These are phyloP conservation scores for Coregonus suidteri DNA, from an alignment of 2,797 vertebrate species.

Conservation along the genomic window DNA sequence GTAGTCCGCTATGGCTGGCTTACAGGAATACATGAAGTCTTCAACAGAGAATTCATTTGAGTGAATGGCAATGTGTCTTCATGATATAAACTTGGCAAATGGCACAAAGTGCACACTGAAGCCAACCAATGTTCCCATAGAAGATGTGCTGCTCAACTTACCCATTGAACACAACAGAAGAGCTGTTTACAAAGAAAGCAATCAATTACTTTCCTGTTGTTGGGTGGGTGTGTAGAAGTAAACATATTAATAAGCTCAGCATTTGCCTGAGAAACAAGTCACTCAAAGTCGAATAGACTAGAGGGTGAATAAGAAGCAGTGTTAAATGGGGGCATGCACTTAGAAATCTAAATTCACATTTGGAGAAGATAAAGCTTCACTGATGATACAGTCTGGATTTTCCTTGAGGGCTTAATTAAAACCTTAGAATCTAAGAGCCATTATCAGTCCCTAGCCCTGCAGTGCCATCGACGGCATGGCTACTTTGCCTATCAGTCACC, in stretches of 20 bases:
- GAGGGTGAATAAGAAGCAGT: slow-evolving; percentile 20
- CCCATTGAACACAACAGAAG: background rate
- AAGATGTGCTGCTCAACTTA: too few species aligned
- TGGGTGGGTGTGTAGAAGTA: slow-evolving; percentile 14
- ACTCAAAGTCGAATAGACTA: slow-evolving; percentile 11
- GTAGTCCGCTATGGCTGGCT: too few species aligned
- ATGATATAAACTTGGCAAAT: too few species aligned
- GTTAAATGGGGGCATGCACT: slow-evolving; percentile 19
- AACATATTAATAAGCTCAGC: slow-evolving; percentile 31
- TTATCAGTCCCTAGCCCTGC: slow-evolving; percentile 29
- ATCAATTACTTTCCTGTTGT: background rate
- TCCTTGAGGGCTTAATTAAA: slow-evolving; percentile 52
- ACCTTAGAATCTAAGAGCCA: slow-evolving; percentile 25
- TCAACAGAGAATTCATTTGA: too few species aligned
- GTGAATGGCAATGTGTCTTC: too few species aligned
- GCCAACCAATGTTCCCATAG: too few species aligned
- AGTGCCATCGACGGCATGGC: background rate
- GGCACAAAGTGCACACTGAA: too few species aligned
- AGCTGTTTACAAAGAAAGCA: background rate
- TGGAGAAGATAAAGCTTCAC: slow-evolving; percentile 35
- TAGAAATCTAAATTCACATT: background rate
- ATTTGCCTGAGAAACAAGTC: slow-evolving; percentile 20
- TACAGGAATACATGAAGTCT: too few species aligned
- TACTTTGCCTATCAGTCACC: background rate
- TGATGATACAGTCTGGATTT: slow-evolving; percentile 36